These are phyloP conservation scores for Aldrovandia affinis DNA, from an alignment of 2,797 vertebrate genomes.

Conservation along the genomic window DNA sequence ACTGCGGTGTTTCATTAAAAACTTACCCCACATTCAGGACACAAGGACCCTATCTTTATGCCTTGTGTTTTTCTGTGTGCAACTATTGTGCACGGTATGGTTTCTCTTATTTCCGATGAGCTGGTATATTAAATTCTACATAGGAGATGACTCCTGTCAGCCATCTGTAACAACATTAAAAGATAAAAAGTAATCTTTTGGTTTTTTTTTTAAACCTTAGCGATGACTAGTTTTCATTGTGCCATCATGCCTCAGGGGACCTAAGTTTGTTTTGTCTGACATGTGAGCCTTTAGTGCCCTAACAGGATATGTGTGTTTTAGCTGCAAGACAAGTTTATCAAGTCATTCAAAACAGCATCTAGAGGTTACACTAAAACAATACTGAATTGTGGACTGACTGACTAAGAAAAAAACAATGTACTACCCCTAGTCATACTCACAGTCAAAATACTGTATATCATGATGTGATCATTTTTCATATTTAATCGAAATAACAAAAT, in stretches of 20 bases:
- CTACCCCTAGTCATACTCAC: no score
- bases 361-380: neutral
- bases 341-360: neutral
- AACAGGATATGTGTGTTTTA: slow-evolving; percentile 21
- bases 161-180: neutral
- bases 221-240: neutral
- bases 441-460: no score
- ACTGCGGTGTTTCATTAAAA: no score
- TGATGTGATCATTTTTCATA: no score
- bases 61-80: no score
- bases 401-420: no score
- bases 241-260: neutral
- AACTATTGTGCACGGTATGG: neutral
- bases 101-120: neutral
- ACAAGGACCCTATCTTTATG: neutral
- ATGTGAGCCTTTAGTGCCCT: neutral
- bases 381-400: neutral
- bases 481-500: neutral
- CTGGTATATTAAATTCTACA: neutral
- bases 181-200: neutral
- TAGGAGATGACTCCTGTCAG: neutral
- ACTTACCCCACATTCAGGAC: neutral
- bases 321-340: slow-evolving; percentile 5
- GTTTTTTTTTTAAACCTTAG: neutral
- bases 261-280: neutral